Evolutionary conservation across 2,888 invertebrate genomes (phyloP).

Genomic region (Glyphotaelius pellucidus): DNA sequence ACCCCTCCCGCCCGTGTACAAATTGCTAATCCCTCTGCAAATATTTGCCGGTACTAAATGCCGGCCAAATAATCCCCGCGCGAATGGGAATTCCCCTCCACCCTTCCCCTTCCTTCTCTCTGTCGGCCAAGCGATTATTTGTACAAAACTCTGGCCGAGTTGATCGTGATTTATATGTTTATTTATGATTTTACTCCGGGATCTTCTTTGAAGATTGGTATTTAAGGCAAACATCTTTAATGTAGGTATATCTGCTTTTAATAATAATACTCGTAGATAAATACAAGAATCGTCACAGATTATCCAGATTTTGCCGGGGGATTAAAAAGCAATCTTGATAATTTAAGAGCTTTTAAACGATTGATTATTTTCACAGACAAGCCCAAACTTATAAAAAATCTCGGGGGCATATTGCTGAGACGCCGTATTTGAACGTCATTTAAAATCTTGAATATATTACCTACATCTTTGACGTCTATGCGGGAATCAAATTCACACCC

Average conservation of each 20-base stretch:
- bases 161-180: constrained; percentile 31
- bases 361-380: background rate
- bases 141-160: constrained; percentile 49
- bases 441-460: too few relatives aligned
- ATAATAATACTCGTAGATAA: constrained; percentile 2
- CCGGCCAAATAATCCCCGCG: constrained; percentile 60
- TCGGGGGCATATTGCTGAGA: background rate
- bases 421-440: background rate
- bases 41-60: constrained; percentile 62
- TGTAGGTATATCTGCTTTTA: background rate
- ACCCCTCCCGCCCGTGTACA: constrained; percentile 45
- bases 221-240: constrained; percentile 13
- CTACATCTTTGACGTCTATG: background rate
- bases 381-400: background rate
- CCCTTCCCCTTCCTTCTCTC: background rate
- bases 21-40: constrained; percentile 63
- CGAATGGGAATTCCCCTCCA: constrained; percentile 40
- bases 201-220: constrained; percentile 7
- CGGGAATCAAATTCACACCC: background rate
- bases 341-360: background rate
- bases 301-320: background rate
- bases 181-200: constrained; percentile 23
- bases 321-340: background rate
- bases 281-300: background rate
- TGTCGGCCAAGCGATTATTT: constrained; percentile 51